Conservation (phyloP, 2,113 vertebrate species). For the Scatophagus argus region DNA sequence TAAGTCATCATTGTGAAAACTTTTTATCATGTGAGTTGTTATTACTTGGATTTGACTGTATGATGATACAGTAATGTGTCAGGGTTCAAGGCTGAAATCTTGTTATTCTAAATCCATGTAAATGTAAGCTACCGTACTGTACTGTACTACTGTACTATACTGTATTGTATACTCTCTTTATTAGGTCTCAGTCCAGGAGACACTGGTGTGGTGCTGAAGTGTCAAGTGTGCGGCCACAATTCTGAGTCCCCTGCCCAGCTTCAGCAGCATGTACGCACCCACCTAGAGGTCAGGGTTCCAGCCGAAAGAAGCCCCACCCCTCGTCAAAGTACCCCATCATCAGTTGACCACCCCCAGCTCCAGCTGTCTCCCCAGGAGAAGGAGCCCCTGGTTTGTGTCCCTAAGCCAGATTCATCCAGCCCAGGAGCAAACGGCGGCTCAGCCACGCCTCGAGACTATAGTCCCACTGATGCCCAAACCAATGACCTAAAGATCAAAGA, state of each 20-base stretch:
- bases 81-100: neutral
- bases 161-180: conserved; percentile 3
- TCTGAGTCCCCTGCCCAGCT: conserved; percentile 87
- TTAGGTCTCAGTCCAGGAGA: conserved; percentile 86
- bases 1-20: conserved; percentile 61
- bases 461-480: conserved; percentile 53
- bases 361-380: conserved; percentile 66
- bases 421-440: conserved; percentile 84
- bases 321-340: conserved; percentile 65
- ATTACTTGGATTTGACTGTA: neutral
- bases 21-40: neutral
- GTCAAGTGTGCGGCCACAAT: conserved; percentile 86
- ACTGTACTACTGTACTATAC: no score
- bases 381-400: conserved; percentile 66
- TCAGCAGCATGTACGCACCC: conserved; percentile 88
- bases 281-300: conserved; percentile 78
- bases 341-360: conserved; percentile 63
- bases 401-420: conserved; percentile 79
- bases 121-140: neutral
- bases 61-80: neutral
- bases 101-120: neutral
- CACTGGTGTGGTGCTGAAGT: conserved; percentile 85
- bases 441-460: conserved; percentile 73
- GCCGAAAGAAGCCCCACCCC: conserved; percentile 78
- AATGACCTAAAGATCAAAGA: conserved; percentile 85